Evolutionary conservation across 2,797 vertebrate genomes (phyloP).

Genomic region (Forpus xanthops): DNA sequence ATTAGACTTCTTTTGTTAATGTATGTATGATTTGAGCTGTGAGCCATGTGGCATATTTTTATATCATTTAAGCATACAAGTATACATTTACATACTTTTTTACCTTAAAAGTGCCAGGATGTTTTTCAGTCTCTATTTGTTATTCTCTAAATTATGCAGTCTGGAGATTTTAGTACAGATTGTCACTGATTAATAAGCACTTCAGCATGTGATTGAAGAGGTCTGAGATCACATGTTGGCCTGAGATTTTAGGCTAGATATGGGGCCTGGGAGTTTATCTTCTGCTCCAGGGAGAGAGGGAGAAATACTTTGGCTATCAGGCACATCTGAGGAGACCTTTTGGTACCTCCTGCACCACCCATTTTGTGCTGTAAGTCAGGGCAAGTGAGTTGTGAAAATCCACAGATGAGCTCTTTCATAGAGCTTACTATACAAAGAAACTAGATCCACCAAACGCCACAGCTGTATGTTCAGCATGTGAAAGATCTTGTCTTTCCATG

Average conservation of each 20-base stretch:
- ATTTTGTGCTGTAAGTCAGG: neutral
- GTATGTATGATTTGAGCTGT: neutral
- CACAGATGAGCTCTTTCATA: neutral
- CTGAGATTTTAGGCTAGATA: neutral
- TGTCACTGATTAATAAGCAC: neutral
- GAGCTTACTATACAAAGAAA: neutral
- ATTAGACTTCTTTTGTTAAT: neutral
- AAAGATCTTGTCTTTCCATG: neutral
- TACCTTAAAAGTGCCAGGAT: too few species aligned
- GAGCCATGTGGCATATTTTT: neutral
- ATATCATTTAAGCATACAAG: neutral
- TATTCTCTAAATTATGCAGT: neutral
- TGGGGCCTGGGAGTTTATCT: neutral
- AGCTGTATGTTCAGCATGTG: too few species aligned
- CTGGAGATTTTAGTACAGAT: neutral
- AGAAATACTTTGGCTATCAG: neutral
- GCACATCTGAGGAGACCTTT: neutral
- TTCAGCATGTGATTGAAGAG: neutral
- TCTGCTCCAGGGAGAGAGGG: neutral
- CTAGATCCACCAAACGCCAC: neutral
- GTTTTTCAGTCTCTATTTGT: neutral
- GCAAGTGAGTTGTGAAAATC: neutral
- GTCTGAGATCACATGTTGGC: neutral
- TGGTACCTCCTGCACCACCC: neutral
- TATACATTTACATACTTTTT: neutral